Evolutionary conservation across 2,888 invertebrate genomes (phyloP).

Genomic region (Sesia bembeciformis): DNA sequence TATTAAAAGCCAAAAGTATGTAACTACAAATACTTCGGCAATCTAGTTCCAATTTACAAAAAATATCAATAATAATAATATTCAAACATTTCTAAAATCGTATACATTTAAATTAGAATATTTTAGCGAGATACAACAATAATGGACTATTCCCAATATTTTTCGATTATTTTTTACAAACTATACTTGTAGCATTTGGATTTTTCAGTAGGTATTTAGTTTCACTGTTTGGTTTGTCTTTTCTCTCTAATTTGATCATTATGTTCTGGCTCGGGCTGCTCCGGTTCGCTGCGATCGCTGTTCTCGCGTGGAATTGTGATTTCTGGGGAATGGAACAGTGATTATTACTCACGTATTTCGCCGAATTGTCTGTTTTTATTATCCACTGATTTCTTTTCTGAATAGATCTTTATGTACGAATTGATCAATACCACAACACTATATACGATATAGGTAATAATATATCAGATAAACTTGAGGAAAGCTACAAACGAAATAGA

Average conservation of each 20-base stretch:
- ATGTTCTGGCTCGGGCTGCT: conserved; percentile 30
- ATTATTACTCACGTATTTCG: no score
- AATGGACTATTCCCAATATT: neutral
- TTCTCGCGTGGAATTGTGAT: conserved; percentile 16
- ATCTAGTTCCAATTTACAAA: neutral
- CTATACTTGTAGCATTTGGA: no score
- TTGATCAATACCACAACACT: no score
- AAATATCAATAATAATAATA: neutral
- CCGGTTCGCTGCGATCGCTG: conserved; percentile 39
- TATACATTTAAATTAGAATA: neutral
- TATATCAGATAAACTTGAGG: no score
- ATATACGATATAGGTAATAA: no score
- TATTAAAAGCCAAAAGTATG: neutral
- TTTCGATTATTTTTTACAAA: no score
- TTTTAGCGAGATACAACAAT: neutral
- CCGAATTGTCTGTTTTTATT: no score
- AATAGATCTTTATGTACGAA: no score
- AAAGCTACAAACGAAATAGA: no score
- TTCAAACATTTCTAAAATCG: neutral
- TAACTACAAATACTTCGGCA: neutral
- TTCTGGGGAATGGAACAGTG: conserved; percentile 21
- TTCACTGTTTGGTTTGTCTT: conserved; percentile 22
- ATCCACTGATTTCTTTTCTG: no score
- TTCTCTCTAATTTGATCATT: conserved; percentile 32
- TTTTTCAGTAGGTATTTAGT: neutral